Percentiles rank a stretch among this genome's conserved stretches.
Conservation (phyloP, 2,797 vertebrate species). For the Epinephelus awoara region DNA sequence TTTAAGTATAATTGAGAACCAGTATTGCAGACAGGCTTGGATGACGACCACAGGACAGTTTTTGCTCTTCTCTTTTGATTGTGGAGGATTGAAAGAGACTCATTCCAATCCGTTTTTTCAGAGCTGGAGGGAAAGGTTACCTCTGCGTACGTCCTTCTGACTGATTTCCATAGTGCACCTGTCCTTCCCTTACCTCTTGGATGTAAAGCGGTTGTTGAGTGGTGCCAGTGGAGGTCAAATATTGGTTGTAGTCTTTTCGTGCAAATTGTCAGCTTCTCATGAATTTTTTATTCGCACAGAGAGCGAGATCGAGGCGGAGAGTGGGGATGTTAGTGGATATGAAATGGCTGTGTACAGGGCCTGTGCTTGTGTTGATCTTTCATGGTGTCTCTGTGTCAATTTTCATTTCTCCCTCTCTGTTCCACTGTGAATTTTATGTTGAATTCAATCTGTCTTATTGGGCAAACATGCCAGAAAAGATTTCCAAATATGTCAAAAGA, state of each 20-base stretch:
- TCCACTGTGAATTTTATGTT: constrained; percentile 29
- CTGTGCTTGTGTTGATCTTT: constrained; percentile 34
- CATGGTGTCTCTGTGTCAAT: constrained; percentile 33
- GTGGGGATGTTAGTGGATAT: constrained; percentile 29
- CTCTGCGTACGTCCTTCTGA: constrained; percentile 13
- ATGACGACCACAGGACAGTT: neutral
- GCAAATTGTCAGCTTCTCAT: constrained; percentile 53
- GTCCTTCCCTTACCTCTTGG: constrained; percentile 21
- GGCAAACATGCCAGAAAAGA: constrained; percentile 31
- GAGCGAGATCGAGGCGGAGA: constrained; percentile 20
- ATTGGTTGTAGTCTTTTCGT: constrained; percentile 48
- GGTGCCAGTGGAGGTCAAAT: constrained; percentile 37
- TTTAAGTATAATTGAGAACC: constrained; percentile 3
- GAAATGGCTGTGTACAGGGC: constrained; percentile 42
- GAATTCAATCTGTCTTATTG: constrained; percentile 43
- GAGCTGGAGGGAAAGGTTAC: constrained; percentile 41
- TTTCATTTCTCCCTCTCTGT: constrained; percentile 33
- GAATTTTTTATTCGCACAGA: constrained; percentile 47
- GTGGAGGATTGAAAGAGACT: constrained; percentile 40
- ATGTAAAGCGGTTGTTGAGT: constrained; percentile 42
- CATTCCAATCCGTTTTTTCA: constrained; percentile 20
- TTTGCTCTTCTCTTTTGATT: constrained; percentile 30
- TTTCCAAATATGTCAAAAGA: constrained; percentile 23
- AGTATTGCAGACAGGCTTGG: constrained; percentile 12
- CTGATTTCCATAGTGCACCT: constrained; percentile 36